Evolutionary conservation across 2,797 vertebrate genomes (phyloP).

Genomic region (Mormyrops attenuatus): DNA sequence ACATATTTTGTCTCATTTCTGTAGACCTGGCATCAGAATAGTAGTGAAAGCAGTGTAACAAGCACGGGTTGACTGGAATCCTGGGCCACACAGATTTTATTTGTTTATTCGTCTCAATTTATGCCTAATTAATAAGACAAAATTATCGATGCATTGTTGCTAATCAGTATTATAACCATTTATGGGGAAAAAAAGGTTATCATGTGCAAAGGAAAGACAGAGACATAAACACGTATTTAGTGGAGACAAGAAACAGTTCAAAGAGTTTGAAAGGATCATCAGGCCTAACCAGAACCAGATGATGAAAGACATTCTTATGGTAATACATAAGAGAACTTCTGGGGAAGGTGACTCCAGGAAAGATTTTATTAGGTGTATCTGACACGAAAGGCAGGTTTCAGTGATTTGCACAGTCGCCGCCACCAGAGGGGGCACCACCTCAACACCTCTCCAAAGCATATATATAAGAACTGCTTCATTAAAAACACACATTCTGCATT

Average conservation of each 20-base stretch:
- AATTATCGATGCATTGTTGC: neutral
- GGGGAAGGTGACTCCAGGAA: neutral
- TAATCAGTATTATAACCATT: neutral
- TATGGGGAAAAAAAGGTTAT: neutral
- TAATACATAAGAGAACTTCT: neutral
- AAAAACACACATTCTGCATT: neutral
- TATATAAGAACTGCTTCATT: neutral
- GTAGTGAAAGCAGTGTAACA: neutral
- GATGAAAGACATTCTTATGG: slow-evolving; percentile 15
- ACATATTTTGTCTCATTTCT: neutral
- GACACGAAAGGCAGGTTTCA: neutral
- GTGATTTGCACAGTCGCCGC: neutral
- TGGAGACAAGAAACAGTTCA: neutral
- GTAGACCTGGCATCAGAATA: neutral
- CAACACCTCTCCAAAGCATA: neutral
- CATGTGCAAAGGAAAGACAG: neutral
- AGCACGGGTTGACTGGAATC: neutral
- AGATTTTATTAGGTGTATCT: neutral
- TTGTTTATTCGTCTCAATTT: neutral
- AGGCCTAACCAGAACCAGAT: neutral
- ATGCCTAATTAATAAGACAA: neutral
- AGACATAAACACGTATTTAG: neutral
- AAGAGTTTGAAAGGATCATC: slow-evolving; percentile 7
- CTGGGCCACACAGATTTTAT: neutral
- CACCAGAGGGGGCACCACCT: neutral